Evolutionary conservation across 2,888 invertebrate species (phyloP).

Genomic region (Gortyna flavago): DNA sequence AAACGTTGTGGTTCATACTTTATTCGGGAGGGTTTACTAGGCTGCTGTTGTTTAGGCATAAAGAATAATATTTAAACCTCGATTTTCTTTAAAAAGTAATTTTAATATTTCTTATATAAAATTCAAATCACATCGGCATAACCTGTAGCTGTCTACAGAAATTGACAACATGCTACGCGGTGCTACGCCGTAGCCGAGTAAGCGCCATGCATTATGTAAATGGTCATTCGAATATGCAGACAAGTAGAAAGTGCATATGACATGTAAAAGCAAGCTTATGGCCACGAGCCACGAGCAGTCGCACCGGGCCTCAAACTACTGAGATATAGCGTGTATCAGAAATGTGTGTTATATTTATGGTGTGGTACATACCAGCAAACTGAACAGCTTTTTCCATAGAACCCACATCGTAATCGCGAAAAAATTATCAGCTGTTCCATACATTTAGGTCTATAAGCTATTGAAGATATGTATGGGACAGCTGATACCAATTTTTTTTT

Average conservation of each 20-base stretch:
- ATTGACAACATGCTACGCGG: not conserved
- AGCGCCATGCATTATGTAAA: not conserved
- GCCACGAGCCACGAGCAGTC: not conserved
- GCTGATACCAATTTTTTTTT: no score
- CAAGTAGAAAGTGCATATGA: not conserved
- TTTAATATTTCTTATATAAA: no score
- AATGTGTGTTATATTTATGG: not conserved
- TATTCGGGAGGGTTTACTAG: not conserved
- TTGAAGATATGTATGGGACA: not conserved
- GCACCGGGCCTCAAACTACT: not conserved
- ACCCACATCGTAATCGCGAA: not conserved
- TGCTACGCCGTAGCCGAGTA: constrained; percentile 29
- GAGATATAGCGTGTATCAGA: not conserved
- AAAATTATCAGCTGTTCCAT: not conserved
- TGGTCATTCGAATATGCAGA: constrained; percentile 1
- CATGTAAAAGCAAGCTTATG: constrained; percentile 14
- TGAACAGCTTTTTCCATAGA: not conserved
- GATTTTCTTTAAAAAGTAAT: not conserved
- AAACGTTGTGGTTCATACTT: constrained; percentile 2
- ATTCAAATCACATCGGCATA: not conserved
- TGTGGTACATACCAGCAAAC: not conserved
- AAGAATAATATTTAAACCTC: not conserved
- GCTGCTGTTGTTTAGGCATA: not conserved
- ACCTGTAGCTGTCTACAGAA: not conserved
- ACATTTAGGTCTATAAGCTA: not conserved